Base-by-base conservation (phyloP, 2,113 vertebrate species). In the Dasyprocta punctata region DNA sequence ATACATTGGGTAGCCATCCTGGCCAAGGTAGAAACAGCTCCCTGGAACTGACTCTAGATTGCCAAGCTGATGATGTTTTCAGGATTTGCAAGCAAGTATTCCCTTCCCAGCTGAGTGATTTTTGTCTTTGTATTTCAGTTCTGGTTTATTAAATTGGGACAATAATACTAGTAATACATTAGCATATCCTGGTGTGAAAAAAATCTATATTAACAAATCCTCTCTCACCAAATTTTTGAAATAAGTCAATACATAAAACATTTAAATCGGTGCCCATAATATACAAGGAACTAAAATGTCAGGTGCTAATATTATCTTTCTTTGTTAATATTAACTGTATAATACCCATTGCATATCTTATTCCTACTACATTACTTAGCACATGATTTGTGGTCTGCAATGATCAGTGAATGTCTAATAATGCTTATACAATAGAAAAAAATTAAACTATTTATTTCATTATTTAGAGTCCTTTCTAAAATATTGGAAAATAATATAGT, bases 161-260 rank as follows among this genome's bases (percentile, higher is more conserved):
- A 75, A 58, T 58, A 78, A 63, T 38, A 65, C 22, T 49, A 73
- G 20, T 49, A 56, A 41, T 47, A 49, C 67, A 26, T 49, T 86
- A 60, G 4, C 85, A 30, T 24, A 28, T 83, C 30, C 47, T 92
- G 54, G 54, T 56, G 54, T 56, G 54, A 56, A 19, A 56, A 54
- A 56, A 56, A 16, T 56, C 17, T 56, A 56, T 56, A 56, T 19
- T 56, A 56, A 56, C 54, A 56, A 24, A 24, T 83, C 30, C 47
- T 92, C 38, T 85, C 22, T 91, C 44, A 87, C 28, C 38, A 77
- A 22, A 71, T 47, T 77, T 71, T 92, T 88, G 52, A 88, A 92
- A 52, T 81, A 56, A 73, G 30, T 88, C 90, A 7, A 20, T 49
- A 73, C 4, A 41, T 63, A 81, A 92, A 84, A 17, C 24, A 93